phyloP scores from a whole-genome alignment of 2,888 invertebrate species.

The Drosophila kuntzei region DNA sequence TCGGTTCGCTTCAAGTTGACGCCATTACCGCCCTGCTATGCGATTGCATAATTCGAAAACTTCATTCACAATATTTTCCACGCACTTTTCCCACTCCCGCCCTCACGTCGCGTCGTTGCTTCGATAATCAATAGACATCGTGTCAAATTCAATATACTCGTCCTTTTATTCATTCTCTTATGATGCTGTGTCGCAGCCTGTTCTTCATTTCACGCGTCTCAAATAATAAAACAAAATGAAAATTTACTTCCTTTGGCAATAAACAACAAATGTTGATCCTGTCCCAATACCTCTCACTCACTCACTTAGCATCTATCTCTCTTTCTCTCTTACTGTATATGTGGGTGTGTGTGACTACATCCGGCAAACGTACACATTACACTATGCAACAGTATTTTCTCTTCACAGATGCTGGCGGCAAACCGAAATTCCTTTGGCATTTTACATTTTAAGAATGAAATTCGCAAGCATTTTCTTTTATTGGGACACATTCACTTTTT shows the following conservation, averaged over 20 bases:
- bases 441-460: constrained; percentile 21
- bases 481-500: constrained; percentile 35
- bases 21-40: not conserved
- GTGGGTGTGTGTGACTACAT: not conserved
- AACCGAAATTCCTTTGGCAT: constrained; percentile 14
- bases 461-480: constrained; percentile 29
- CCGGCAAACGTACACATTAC: constrained; percentile 33
- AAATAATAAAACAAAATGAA: constrained; percentile 76
- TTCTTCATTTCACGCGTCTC: constrained; percentile 43
- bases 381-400: constrained; percentile 36
- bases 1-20: constrained; percentile 20
- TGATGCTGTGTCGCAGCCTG: constrained; percentile 17
- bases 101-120: constrained; percentile 20
- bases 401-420: not conserved
- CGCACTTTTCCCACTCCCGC: constrained; percentile 11
- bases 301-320: not conserved
- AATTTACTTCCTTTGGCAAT: constrained; percentile 73
- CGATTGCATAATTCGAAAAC: constrained; percentile 46
- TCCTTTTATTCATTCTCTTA: not conserved
- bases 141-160: constrained; percentile 70
- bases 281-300: constrained; percentile 8
- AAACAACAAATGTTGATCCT: constrained; percentile 73
- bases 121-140: constrained; percentile 51
- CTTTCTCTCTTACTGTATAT: not conserved
- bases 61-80: constrained; percentile 43